A percentile compares a stretch with the other conserved stretches of the same genome.
phyloP scores from a whole-genome alignment of 2,888 invertebrate genomes.

The Synergus gifuensis region DNA sequence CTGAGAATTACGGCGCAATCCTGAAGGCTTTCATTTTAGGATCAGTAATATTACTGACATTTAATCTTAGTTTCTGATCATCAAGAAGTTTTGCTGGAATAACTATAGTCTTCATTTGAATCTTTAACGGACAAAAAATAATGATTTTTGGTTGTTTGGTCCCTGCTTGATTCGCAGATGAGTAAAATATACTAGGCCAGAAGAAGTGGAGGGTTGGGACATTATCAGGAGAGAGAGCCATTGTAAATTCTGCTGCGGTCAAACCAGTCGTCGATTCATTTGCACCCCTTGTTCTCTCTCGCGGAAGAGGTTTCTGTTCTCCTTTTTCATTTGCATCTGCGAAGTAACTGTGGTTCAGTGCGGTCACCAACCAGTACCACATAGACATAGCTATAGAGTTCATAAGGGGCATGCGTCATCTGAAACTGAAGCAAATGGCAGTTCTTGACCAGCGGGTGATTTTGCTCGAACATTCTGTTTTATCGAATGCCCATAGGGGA shows the following conservation, averaged over 20 bases:
- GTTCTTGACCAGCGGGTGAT: not conserved
- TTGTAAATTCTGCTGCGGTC: conserved; percentile 66
- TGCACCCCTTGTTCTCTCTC: conserved; percentile 67
- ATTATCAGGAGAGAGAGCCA: conserved; percentile 1
- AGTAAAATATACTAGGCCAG: not conserved
- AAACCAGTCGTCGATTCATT: conserved; percentile 70
- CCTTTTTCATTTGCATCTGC: conserved; percentile 49
- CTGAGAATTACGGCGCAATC: conserved; percentile 1
- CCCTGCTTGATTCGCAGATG: not conserved
- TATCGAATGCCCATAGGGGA: not conserved
- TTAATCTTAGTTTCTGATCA: not conserved
- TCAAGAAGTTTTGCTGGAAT: not conserved
- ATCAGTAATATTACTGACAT: not conserved
- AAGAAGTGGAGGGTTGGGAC: not conserved
- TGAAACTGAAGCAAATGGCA: not conserved
- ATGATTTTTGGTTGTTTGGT: not conserved
- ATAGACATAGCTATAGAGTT: not conserved
- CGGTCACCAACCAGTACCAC: conserved; percentile 5
- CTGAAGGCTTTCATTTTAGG: conserved; percentile 6
- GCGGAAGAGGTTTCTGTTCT: conserved; percentile 43
- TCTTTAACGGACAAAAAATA: not conserved
- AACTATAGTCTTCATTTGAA: not conserved
- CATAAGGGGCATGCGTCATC: not conserved
- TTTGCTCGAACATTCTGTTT: not conserved
- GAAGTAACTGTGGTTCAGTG: not conserved